A percentile compares a stretch with the other conserved stretches of the same genome.
These are phyloP conservation scores for Trisateles emortualis DNA, from an alignment of 2,888 invertebrate genomes.

Conservation along the genomic window DNA sequence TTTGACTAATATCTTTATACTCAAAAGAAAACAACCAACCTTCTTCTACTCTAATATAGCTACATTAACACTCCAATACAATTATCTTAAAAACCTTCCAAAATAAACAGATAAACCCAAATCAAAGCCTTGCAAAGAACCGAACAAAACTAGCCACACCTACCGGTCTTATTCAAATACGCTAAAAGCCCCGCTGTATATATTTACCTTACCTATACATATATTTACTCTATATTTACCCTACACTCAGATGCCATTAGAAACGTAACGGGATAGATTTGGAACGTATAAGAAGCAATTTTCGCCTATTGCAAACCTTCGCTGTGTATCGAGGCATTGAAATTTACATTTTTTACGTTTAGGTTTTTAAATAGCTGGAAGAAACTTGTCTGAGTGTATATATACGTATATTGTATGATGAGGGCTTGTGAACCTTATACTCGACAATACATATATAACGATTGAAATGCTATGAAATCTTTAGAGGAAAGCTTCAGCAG, in stretches of 20 bases:
- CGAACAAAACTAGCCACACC: conserved; percentile 7
- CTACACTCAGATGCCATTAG: conserved; percentile 48
- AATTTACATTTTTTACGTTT: conserved; percentile 41
- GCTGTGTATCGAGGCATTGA: conserved; percentile 30
- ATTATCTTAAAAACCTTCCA: conserved; percentile 12
- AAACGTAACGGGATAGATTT: conserved; percentile 44
- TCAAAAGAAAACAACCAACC: no score
- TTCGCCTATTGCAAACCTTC: conserved; percentile 47
- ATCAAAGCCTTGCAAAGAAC: conserved; percentile 14
- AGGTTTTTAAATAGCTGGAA: conserved; percentile 14
- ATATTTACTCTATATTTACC: conserved; percentile 31
- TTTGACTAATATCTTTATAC: no score
- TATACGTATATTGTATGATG: not conserved
- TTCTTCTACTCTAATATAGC: no score
- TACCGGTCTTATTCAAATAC: conserved; percentile 63
- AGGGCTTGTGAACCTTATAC: not conserved
- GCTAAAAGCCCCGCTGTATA: conserved; percentile 59
- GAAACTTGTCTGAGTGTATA: no score
- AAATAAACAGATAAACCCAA: conserved; percentile 14
- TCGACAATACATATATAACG: no score
- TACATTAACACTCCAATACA: no score
- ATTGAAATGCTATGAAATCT: no score
- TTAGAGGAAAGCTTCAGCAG: no score
- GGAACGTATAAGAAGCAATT: conserved; percentile 51
- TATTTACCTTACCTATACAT: conserved; percentile 38